A percentile compares a stretch with the other conserved stretches of the same genome.
These are phyloP conservation scores for Rhynchopsitta pachyrhyncha DNA, from an alignment of 2,113 vertebrate genomes.

Conservation along the genomic window DNA sequence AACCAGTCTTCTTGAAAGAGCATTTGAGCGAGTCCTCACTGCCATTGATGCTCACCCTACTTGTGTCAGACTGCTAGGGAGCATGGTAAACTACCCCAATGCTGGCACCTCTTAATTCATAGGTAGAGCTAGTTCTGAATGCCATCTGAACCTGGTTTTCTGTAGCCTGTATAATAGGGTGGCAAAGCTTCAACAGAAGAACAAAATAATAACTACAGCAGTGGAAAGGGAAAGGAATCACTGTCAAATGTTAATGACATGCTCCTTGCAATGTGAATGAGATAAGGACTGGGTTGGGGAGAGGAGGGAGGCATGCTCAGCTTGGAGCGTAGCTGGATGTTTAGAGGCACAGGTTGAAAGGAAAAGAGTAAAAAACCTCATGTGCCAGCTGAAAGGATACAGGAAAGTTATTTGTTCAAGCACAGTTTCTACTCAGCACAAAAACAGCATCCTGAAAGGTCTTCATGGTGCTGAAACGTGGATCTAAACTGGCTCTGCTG, in stretches of 20 bases:
- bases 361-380: background rate
- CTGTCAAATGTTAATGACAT: background rate
- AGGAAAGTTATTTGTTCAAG: background rate
- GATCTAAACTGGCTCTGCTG: background rate
- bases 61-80: background rate
- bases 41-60: background rate
- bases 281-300: background rate
- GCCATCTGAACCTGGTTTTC: background rate
- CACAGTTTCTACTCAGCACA: background rate
- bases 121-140: background rate
- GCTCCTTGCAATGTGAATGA: background rate
- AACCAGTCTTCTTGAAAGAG: background rate
- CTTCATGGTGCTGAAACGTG: background rate
- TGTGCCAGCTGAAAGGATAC: background rate
- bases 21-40: background rate
- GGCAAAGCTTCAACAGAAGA: background rate
- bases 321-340: background rate
- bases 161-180: background rate
- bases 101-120: background rate
- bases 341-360: background rate
- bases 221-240: background rate
- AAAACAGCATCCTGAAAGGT: background rate
- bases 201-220: background rate
- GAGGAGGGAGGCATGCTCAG: background rate
- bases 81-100: accelerated